Base-by-base conservation (phyloP, 2,888 invertebrate species). In the Cerastoderma edule region DNA sequence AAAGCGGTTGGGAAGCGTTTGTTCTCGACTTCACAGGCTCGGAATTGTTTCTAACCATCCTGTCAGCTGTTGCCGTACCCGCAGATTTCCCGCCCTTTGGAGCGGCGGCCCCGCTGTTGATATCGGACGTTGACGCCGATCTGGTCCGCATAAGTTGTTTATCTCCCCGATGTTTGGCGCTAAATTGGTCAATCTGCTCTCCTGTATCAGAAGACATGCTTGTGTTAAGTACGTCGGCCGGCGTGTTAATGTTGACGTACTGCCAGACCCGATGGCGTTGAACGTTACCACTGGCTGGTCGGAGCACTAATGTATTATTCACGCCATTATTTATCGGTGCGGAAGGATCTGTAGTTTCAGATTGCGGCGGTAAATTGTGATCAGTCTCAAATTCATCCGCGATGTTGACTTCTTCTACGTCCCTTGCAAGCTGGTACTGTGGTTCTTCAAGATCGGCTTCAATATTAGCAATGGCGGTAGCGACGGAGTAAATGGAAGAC, bases 221-320 rank as follows among this genome's bases (percentile, higher is more conserved):
- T 32, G 32, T 66, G n/a, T 66, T 32, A 3, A 50, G 66, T 30
- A 22, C 13, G n/a, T 50, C 50, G 24, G 46, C 22, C 4, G 66
- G 32, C 19, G 75, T 50, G 32, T 68, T 57, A 0, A 79, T 75
- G 44, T 79, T 79, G 2, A 75, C 79, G 46, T 79, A 79, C 28
- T 79, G 75, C 79, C 79, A 79, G 19, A 69, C 72, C 1, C 75
- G 75, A 27, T 74, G 73, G 13, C 70, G 54, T 8, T 67, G 76
- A 6, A 33, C 35, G 54, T 67, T 73, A 10, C 72, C 69, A 28
- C 66, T 68, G 0, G 68, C 35, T 39, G 66, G 72, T 19, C 67
- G 64, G 35, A 66, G 56, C 2, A 44, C 10, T 16, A 64, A 48
- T 5, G 50, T 19, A 13, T 30, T 13, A 32, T n/a, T 10, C 3